Base-by-base conservation (phyloP, 2,797 vertebrate genomes). In the Pagetopsis macropterus region DNA sequence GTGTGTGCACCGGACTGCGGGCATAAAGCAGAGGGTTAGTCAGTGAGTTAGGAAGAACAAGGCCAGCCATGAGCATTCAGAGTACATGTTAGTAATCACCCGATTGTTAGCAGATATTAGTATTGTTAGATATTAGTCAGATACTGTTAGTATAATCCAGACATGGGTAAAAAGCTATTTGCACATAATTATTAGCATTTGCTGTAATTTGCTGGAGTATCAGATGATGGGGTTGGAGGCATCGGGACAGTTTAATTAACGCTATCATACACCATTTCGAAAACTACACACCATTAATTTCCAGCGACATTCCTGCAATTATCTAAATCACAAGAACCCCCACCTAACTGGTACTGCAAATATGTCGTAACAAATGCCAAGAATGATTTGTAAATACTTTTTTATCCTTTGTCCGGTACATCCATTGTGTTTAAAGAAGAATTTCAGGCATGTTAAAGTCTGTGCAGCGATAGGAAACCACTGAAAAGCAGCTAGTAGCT, bases 111-210 rank as follows among this genome's bases (percentile, higher is more conserved):
- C 85, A 91, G 70, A 89, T 68, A 88, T 93, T 94, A 94, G 93
- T 94, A 91, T 55, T 83, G 92, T 93, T 92, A 93, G 89, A 83
- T 76, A 91, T 93, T 93, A 93, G 90, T 92, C 55, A 84, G 82
- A 84, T 78, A 62, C 50, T 84, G 91, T 94, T 92, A 93, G 91
- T 93, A 84, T n/a, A 72, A 78, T 63, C 81, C 87, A 91, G 88
- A 88, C 79, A 37, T 79, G 74, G 80, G 72, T 79, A 79, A 83
- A 90, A 84, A 79, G 71, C 79, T 85, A 89, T 87, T 91, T 89
- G 81, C 84, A 79, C 70, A 88, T 88, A 77, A 89, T 87, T 86
- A 79, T 87, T 85, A 88, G 85, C 89, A 87, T 87, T 89, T 86
- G 81, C 56, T 70, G 69, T 57, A 76, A 87, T 79, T 89, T 83